Evolutionary conservation across 2,797 vertebrate species (phyloP).

Genomic region (Microctenopoma lineatum): DNA sequence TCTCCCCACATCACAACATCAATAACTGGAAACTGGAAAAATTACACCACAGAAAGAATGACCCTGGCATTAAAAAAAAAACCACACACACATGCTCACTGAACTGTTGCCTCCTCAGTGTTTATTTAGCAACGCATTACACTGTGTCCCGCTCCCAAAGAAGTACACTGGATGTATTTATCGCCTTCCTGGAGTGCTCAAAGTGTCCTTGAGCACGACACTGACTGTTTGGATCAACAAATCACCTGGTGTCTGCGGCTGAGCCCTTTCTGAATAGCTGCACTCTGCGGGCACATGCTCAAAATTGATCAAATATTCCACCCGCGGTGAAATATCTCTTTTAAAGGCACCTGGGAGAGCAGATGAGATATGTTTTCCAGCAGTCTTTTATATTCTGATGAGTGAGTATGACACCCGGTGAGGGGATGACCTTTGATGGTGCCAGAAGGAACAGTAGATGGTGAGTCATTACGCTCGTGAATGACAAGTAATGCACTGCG

Average conservation of each 20-base stretch:
- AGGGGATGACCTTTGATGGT: slow-evolving; percentile 68
- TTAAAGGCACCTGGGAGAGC: slow-evolving; percentile 44
- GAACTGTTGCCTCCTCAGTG: not conserved
- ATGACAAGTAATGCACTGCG: slow-evolving; percentile 60
- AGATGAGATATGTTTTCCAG: slow-evolving; percentile 53
- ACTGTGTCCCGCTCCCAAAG: not conserved
- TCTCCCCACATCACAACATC: slow-evolving; percentile 21
- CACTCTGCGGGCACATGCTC: not conserved
- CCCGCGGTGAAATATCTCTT: slow-evolving; percentile 33
- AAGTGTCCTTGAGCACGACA: slow-evolving; percentile 21
- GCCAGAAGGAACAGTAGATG: slow-evolving; percentile 52
- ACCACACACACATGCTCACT: not conserved
- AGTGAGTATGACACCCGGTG: slow-evolving; percentile 40
- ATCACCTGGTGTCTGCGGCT: not conserved
- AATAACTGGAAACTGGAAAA: slow-evolving; percentile 33
- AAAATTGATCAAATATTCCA: slow-evolving; percentile 24
- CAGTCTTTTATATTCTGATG: slow-evolving; percentile 63
- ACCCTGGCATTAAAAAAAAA: slow-evolving; percentile 11
- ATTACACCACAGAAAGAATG: slow-evolving; percentile 17
- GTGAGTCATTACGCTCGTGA: slow-evolving; percentile 68
- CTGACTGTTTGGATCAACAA: not conserved
- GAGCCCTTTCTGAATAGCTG: not conserved
- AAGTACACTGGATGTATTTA: not conserved
- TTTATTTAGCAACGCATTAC: not conserved
- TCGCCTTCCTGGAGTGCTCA: not conserved